Evolutionary conservation across 2,888 invertebrate genomes (phyloP), one percentile per base, ranked within the genome.

Genomic region (Abrostola triplasia): DNA sequence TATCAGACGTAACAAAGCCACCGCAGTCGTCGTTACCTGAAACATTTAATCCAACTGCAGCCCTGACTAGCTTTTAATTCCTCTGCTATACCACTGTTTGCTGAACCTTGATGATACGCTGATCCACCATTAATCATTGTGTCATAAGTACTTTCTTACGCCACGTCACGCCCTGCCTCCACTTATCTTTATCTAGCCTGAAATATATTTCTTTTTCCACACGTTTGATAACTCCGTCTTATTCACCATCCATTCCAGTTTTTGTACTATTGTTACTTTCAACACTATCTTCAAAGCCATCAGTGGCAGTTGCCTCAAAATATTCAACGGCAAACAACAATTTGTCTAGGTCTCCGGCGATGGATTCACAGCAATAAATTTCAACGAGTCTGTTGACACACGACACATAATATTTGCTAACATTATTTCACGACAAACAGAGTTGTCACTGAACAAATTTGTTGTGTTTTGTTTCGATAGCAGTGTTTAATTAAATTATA

Each of bases 381-480:
- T 89, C 70, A 83, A 86, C 79, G 85, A 88, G 88, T 89, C 90
- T 90, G 89, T 78, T 80, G 78, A 79, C 76, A 78, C 64, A 59
- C 65, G 64, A 64, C 90, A 88, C 82, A 83, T 86, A 88, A 91
- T 92, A 89, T 93, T 92, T 92, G 86, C 87, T 76, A 76, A 84
- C 87, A 88, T 90, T 91, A 91, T 90, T 89, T 86, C 84, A 86
- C 73, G 76, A 81, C 88, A 88, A 90, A 92, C 89, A 88, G 66
- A 80, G 82, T 83, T 90, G 90, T 91, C 90, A 88, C 85, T 87
- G 84, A 84, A 86, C 85, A 92, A 92, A 92, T 91, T 90, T 89
- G 86, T 87, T 89, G 85, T 89, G 88, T 91, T 91, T 80, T 80
- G 80, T 77, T 77, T 84, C 89, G 88, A 91, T 92, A 92, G 88